Base-by-base conservation (phyloP, 2,797 vertebrate genomes). In the Microchirus variegatus region DNA sequence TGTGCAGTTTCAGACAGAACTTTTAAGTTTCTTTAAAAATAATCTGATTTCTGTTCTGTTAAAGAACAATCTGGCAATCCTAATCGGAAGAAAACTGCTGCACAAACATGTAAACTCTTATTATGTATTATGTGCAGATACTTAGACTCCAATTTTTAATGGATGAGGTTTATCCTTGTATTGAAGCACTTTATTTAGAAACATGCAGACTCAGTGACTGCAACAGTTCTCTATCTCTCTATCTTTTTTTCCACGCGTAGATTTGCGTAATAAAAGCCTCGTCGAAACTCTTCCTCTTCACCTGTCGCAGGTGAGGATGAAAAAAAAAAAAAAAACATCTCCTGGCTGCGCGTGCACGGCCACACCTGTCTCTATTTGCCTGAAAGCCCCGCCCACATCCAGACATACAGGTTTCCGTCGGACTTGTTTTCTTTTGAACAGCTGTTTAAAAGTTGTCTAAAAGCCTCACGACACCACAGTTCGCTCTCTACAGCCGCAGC, bases 401-500 rank as follows among this genome's bases (percentile, higher is more conserved):
- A 59, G 69, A 69, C 63, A 13, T 10, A 9, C 69, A 59, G 69
- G 89, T 91, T 87, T 90, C 89, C 81, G 76, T 64, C 71, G 0
- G 56, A 85, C 69, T 81, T 52, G 75, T 84, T 85, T 75, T 85
- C 73, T 50, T 59, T 61, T 63, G 41, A 70, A 2, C 66, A 48
- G 69, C 59, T 75, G 64, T 51, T 10, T 0, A 14, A 13, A 13
- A 11, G 4, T 15, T 63, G 62, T 80, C 67, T n/a, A 70, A 61
- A 77, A 64, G 22, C 56, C 6, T 5, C n/a, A 4, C 16, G 19
- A 40, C 47, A 9, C 0, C 49, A n/a, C 1, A 18, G 3, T 16
- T 44, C 63, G 45, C 1, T 5, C 18, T 6, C 41, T 2, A 4
- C 19, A 71, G 0, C 52, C 56, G 1, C 19, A 43, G 8, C 36